These are phyloP conservation scores for Philhelius pedissequus DNA, from an alignment of 2,888 invertebrate species.

Conservation along the genomic window DNA sequence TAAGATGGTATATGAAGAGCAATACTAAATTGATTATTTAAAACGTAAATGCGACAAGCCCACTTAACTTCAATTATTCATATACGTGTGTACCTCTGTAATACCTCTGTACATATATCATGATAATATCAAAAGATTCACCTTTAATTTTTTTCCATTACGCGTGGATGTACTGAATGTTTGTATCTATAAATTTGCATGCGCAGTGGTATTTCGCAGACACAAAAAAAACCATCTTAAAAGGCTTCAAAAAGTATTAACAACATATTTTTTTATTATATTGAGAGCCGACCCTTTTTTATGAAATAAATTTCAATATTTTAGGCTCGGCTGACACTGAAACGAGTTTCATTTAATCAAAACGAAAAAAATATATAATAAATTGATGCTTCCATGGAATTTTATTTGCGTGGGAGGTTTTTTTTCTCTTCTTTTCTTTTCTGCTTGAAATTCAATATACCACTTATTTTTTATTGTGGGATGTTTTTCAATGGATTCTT, in stretches of 20 bases:
- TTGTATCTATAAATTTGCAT: neutral
- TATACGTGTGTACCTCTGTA: too few relatives aligned
- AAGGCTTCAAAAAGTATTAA: neutral
- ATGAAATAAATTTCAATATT: conserved; percentile 11
- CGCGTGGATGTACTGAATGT: neutral
- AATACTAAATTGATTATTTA: neutral
- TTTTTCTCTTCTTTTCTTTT: neutral
- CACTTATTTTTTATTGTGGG: neutral
- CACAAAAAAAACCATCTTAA: neutral
- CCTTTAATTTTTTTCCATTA: neutral
- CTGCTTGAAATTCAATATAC: neutral
- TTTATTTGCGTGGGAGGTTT: conserved; percentile 33
- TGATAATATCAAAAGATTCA: neutral
- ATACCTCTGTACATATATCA: too few relatives aligned
- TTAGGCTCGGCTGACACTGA: conserved; percentile 27
- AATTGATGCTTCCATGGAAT: conserved; percentile 49
- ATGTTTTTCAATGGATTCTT: neutral
- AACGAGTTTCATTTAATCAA: conserved; percentile 29
- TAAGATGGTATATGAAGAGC: too few relatives aligned
- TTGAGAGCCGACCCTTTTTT: neutral
- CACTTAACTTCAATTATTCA: neutral
- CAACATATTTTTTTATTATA: neutral
- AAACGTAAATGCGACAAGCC: neutral
- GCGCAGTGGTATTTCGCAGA: neutral
- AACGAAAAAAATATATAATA: neutral